Base-by-base conservation (phyloP, 2,113 vertebrate genomes). In the Athene noctua region DNA sequence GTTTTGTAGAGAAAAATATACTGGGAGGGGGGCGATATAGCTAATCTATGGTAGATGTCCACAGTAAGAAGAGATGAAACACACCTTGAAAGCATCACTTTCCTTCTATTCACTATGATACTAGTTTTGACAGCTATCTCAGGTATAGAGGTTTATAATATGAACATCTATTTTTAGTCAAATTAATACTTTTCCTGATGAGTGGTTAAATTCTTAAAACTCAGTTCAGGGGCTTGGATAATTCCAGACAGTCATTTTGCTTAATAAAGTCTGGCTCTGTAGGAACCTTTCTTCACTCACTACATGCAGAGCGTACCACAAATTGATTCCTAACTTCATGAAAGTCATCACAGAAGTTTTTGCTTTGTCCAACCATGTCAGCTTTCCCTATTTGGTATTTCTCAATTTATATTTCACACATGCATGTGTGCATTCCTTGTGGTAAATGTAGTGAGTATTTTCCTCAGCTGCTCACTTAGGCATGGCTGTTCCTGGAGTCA, bases 381-480 rank as follows among this genome's bases (percentile, higher is more conserved):
- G 0, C 7, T 86, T 49, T 89, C 18, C 21, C 15, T 57, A 10
- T 70, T 72, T 16, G 36, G 9, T 52, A 40, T 80, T 91, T 68
- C 40, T 70, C 23, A 63, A 65, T 44, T 77, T 54, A 25, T 73
- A 70, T 70, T 61, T 95, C 80, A 47, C 13, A 34, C 57, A 65
- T 27, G 4, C 12, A 34, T n/a, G 8, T 73, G 13, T 14, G 6
- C 15, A 27, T 73, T 86, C 30, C 22, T 65, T 65, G 5, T 23
- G 3, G 2, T 32, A 75, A 79, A 85, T 34, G 3, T 49, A 42
- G 6, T 29, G 23, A 58, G 4, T 32, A n/a, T 68, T 88, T 94
- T 73, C 40, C 10, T 52, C 63, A 47, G 1, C 5, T 32, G 0
- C 13, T 5, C 1, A 9, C 30, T 66, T 51, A 7, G 14, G 15